Conservation (phyloP, 2,888 invertebrate species). For the Dicyrtomina minuta region DNA sequence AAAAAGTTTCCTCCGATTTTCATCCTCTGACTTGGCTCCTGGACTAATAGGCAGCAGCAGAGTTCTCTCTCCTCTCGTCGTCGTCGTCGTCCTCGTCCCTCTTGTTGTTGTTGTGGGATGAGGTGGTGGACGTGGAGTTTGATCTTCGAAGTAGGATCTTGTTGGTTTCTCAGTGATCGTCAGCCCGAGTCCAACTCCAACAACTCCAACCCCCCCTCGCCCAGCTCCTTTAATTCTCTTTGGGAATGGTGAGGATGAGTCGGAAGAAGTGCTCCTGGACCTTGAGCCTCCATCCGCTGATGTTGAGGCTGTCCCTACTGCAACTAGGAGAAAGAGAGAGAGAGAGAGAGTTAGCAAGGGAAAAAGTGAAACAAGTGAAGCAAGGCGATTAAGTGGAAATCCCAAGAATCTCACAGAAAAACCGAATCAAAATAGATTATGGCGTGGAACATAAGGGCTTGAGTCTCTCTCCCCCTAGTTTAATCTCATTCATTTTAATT, state of each 20-base stretch:
- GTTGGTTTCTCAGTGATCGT: conserved; percentile 34
- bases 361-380: background rate
- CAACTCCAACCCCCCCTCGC: too few relatives aligned
- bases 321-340: background rate
- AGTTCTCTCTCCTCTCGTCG: background rate
- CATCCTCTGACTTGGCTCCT: background rate
- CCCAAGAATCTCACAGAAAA: conserved; percentile 10
- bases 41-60: background rate
- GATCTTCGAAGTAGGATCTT: conserved; percentile 47
- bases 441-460: conserved; percentile 1
- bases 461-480: conserved; percentile 19
- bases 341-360: background rate
- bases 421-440: conserved; percentile 11
- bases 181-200: background rate
- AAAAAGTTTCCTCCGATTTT: conserved; percentile 18
- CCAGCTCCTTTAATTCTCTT: background rate
- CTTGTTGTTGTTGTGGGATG: background rate
- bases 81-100: background rate
- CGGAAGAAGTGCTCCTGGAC: background rate
- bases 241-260: too few relatives aligned
- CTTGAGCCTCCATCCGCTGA: background rate
- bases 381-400: conserved; percentile 6
- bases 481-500: conserved; percentile 29
- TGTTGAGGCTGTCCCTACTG: background rate
- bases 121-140: conserved; percentile 6